phyloP scores from a whole-genome alignment of 2,113 vertebrate species.

The Labeo catla region DNA sequence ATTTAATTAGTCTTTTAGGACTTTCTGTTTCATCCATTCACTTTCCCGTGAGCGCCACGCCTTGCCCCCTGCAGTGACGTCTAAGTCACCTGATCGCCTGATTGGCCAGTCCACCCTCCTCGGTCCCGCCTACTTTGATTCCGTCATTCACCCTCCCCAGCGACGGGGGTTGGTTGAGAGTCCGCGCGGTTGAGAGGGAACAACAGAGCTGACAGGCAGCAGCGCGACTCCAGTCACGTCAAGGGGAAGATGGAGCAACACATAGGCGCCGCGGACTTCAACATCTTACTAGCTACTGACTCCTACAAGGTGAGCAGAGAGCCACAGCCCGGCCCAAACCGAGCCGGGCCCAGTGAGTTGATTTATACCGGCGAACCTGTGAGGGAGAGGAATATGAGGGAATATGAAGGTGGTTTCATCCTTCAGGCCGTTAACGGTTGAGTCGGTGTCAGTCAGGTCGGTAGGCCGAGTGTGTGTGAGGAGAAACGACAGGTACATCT shows the following conservation, averaged over 20 bases:
- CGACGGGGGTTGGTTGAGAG: conserved; percentile 62
- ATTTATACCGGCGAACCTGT: neutral
- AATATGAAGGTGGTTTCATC: conserved; percentile 71
- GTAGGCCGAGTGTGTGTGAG: conserved; percentile 61
- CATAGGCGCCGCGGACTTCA: conserved; percentile 84
- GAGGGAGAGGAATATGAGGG: neutral
- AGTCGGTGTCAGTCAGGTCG: conserved; percentile 43
- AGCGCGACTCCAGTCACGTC: conserved; percentile 63
- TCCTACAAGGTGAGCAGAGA: conserved; percentile 88
- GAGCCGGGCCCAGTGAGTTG: neutral
- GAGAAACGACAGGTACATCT: conserved; percentile 52
- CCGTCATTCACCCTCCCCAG: conserved; percentile 20
- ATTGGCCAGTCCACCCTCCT: neutral
- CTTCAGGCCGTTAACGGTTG: conserved; percentile 71
- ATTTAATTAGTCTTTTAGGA: neutral
- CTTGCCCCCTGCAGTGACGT: conserved; percentile 2
- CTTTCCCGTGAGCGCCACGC: neutral
- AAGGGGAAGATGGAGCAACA: conserved; percentile 82
- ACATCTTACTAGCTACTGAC: conserved; percentile 89
- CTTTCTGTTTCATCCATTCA: neutral
- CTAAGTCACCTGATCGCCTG: neutral
- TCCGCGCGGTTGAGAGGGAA: conserved; percentile 56
- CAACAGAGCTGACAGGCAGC: conserved; percentile 70
- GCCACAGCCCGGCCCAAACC: neutral
- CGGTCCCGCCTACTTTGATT: neutral